Base-by-base conservation (phyloP, 2,113 vertebrate species). In the Cololabis saira region DNA sequence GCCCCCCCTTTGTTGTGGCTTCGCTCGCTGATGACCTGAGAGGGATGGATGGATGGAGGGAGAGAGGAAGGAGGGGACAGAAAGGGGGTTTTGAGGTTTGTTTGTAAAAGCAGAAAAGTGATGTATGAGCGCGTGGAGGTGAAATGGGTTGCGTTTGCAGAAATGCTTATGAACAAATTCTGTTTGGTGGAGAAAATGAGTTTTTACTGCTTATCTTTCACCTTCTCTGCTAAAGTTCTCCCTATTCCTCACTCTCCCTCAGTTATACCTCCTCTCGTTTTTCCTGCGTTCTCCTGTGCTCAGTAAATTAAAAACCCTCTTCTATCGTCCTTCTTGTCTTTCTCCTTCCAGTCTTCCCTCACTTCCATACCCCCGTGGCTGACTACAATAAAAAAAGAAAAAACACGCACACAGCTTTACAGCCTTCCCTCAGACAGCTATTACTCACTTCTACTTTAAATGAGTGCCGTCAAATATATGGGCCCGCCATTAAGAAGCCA, bases 381-480 rank as follows among this genome's bases (percentile, higher is more conserved):
- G 61, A 82, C 61, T 51, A 76, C 67, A 68, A 75, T 71, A 73
- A 77, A 76, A 61, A 37, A 49, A 91, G 93, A 89, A 60, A 52
- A 94, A 91, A 93, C 92, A 89, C 91, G 60, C 62, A 55, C 33
- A 74, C 90, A 93, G 92, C 93, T 98, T 98, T 98, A 97, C 93
- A 89, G 95, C 94, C 94, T 95, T 91, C 86, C 92, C 92, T 94
- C 94, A 94, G 94, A 94, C 93, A 90, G 96, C 95, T 95, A 96
- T 98, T 98, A 97, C 95, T 98, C 96, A 96, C 95, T 93, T 93
- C 94, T 96, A 92, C 95, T 97, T 96, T 94, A 96, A 96, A 96
- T 95, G 95, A 96, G 94, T 90, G 91, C 93, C 95, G 95, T 96
- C 95, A 96, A 95, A 97, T 98, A 98, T 96, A 95, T 95, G 95